These are phyloP conservation scores for Cricetomys ansorgei DNA, from an alignment of 2,113 vertebrate genomes.

Conservation along the genomic window DNA sequence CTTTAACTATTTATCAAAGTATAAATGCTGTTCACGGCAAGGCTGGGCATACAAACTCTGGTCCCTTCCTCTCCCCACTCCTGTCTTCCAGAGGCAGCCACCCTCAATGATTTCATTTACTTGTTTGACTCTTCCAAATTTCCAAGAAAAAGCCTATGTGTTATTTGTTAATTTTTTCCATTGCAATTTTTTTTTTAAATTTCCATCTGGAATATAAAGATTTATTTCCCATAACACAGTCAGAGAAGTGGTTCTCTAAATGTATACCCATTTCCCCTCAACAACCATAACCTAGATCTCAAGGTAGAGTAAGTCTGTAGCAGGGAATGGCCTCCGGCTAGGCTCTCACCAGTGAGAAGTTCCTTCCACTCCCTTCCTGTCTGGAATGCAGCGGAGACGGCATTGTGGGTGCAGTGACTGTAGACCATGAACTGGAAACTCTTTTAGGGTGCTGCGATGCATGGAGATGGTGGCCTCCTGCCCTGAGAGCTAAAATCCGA, in stretches of 20 bases:
- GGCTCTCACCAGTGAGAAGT: neutral
- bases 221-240: neutral
- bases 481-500: neutral
- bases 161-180: neutral
- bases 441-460: neutral
- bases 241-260: neutral
- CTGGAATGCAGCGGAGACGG: neutral
- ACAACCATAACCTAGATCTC: neutral
- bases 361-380: neutral
- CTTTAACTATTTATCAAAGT: slow-evolving; percentile 34
- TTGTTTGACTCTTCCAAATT: neutral
- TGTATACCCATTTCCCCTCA: neutral
- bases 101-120: neutral
- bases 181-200: neutral
- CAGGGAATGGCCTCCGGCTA: neutral
- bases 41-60: neutral
- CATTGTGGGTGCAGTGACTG: neutral
- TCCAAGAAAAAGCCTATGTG: neutral
- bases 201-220: neutral
- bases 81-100: neutral
- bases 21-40: neutral
- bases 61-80: neutral
- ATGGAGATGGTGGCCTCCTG: neutral
- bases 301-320: neutral
- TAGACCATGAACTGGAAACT: neutral